Percentiles rank a stretch among this genome's conserved stretches.
Evolutionary conservation across 1,140 invertebrate genomes (phyloP).

Genomic region (Bradynema listronoti): DNA sequence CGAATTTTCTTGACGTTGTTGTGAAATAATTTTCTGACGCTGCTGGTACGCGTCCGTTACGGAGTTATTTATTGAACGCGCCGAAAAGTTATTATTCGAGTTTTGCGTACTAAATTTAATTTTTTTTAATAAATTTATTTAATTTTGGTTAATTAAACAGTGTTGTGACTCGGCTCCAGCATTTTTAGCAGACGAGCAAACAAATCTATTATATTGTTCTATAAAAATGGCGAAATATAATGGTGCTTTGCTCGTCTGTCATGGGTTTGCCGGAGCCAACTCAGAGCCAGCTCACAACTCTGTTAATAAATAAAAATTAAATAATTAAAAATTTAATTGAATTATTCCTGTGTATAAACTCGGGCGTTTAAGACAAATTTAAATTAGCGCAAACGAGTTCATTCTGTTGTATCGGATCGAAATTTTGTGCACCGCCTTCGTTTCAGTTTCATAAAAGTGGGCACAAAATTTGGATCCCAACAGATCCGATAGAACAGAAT

Average conservation of each 20-base stretch:
- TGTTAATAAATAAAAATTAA: slow-evolving; percentile 10
- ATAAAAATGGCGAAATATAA: background rate
- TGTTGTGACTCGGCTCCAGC: background rate
- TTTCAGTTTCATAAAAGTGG: background rate
- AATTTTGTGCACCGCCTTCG: slow-evolving; percentile 7
- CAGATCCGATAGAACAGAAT: background rate
- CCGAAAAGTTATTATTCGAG: background rate
- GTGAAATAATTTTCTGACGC: background rate
- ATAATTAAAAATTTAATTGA: slow-evolving; percentile 18
- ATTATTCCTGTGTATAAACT: slow-evolving; percentile 2
- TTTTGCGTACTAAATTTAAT: background rate
- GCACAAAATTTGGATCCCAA: background rate
- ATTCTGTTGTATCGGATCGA: too few relatives aligned
- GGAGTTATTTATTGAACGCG: too few relatives aligned
- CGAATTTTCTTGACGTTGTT: background rate
- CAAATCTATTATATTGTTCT: background rate
- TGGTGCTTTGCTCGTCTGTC: too few relatives aligned
- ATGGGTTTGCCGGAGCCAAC: too few relatives aligned
- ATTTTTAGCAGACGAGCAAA: background rate
- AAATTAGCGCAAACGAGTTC: too few relatives aligned
- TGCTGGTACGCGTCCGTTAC: background rate
- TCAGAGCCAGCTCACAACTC: background rate
- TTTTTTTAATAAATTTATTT: background rate
- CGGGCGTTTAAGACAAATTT: too few relatives aligned
- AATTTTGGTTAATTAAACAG: background rate